Evolutionary conservation across 2,797 vertebrate genomes (phyloP).

Genomic region (Threskiornis aethiopicus): DNA sequence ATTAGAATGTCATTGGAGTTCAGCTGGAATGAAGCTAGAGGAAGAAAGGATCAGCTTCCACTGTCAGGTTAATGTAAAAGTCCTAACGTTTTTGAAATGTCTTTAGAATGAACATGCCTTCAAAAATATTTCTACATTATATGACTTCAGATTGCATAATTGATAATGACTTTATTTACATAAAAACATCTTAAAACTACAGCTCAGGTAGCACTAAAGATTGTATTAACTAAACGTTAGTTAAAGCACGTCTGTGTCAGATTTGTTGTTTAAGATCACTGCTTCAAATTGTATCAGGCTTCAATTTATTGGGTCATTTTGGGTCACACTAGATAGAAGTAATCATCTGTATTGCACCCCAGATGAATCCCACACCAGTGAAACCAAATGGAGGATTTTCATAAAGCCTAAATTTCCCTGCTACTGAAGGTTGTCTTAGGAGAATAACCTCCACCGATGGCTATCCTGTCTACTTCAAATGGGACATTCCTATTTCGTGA

Average conservation of each 20-base stretch:
- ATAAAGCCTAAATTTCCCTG: not conserved
- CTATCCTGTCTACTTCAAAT: not conserved
- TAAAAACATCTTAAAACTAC: not conserved
- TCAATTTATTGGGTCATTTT: not conserved
- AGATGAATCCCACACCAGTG: not conserved
- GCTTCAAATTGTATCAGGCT: not conserved
- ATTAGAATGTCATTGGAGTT: not conserved
- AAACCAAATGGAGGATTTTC: not conserved
- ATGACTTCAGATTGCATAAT: not conserved
- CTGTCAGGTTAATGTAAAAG: not conserved
- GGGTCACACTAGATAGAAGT: not conserved
- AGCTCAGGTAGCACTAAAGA: not conserved
- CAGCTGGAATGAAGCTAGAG: not conserved
- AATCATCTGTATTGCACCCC: not conserved
- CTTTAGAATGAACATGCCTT: not conserved
- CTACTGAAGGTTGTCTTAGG: not conserved
- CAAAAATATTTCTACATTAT: not conserved
- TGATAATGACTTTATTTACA: not conserved
- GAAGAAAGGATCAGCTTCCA: not conserved
- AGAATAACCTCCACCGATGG: not conserved
- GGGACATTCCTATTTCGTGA: rapidly evolving
- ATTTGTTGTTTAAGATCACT: not conserved
- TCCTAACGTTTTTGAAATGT: not conserved
- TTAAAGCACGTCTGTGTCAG: not conserved
- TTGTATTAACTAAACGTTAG: not conserved